A percentile compares a stretch with the other conserved stretches of the same genome.
These are phyloP conservation scores for Tuberolachnus salignus DNA, from an alignment of 2,888 invertebrate genomes.

Conservation along the genomic window DNA sequence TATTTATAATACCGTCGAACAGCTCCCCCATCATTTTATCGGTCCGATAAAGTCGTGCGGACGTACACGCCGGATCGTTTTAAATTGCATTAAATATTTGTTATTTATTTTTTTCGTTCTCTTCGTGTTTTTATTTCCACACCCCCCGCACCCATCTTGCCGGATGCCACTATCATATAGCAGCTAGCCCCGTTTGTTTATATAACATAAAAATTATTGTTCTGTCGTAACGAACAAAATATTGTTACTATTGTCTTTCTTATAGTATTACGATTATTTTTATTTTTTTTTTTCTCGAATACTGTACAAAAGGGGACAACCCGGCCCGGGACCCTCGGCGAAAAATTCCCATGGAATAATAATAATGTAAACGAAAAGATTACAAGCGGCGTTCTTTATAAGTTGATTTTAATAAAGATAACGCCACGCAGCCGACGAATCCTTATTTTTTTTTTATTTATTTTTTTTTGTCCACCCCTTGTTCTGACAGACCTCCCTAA, in stretches of 20 bases:
- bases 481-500: slow-evolving; percentile 52
- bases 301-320: background rate
- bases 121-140: no score
- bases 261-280: background rate
- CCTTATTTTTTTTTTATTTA: slow-evolving; percentile 20
- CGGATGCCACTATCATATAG: no score
- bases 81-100: background rate
- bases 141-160: background rate
- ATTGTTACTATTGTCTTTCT: slow-evolving; percentile 2
- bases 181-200: background rate
- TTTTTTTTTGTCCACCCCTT: background rate
- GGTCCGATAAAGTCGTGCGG: no score
- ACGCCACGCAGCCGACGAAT: slow-evolving; percentile 13
- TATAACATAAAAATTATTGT: slow-evolving; percentile 1
- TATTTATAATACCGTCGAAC: no score
- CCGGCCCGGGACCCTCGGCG: background rate
- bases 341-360: background rate
- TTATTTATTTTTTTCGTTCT: background rate
- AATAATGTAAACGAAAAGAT: slow-evolving; percentile 2
- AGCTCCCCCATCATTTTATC: no score
- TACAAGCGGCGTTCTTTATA: slow-evolving; percentile 5
- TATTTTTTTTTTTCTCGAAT: background rate
- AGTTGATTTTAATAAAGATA: slow-evolving; percentile 56
- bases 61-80: no score
- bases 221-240: background rate